Evolutionary conservation across 2,888 invertebrate species (phyloP).

Genomic region (Villa cingulata): DNA sequence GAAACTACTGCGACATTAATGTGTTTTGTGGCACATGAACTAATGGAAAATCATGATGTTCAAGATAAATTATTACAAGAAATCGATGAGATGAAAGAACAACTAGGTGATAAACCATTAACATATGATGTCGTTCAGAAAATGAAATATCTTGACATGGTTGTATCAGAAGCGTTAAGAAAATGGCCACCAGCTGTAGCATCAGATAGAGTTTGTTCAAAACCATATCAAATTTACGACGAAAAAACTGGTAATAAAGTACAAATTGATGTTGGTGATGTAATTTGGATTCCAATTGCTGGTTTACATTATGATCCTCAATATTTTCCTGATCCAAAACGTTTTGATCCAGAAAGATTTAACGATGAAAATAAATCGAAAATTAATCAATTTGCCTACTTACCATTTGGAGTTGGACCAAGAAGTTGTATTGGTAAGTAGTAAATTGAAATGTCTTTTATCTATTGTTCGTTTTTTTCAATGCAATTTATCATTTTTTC

Average conservation of each 20-base stretch:
- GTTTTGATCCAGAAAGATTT: constrained; percentile 47
- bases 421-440: constrained; percentile 45
- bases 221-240: constrained; percentile 36
- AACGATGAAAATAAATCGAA: constrained; percentile 42
- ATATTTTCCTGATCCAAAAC: constrained; percentile 40
- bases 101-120: constrained; percentile 36
- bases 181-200: constrained; percentile 39
- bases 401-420: constrained; percentile 46
- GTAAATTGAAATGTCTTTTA: too few relatives aligned
- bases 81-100: constrained; percentile 37
- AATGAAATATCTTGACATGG: constrained; percentile 46
- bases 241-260: constrained; percentile 20
- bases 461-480: too few relatives aligned
- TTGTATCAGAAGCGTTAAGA: constrained; percentile 40
- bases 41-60: constrained; percentile 43
- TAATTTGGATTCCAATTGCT: constrained; percentile 31
- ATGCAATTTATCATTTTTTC: constrained; percentile 1
- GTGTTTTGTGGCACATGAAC: constrained; percentile 42
- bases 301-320: constrained; percentile 40
- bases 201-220: constrained; percentile 40
- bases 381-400: constrained; percentile 37
- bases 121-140: constrained; percentile 42
- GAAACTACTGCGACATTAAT: constrained; percentile 37
- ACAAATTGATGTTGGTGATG: constrained; percentile 24
- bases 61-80: constrained; percentile 43